Conservation (phyloP, 1,140 invertebrate genomes). For the Liolophura sinensis region DNA sequence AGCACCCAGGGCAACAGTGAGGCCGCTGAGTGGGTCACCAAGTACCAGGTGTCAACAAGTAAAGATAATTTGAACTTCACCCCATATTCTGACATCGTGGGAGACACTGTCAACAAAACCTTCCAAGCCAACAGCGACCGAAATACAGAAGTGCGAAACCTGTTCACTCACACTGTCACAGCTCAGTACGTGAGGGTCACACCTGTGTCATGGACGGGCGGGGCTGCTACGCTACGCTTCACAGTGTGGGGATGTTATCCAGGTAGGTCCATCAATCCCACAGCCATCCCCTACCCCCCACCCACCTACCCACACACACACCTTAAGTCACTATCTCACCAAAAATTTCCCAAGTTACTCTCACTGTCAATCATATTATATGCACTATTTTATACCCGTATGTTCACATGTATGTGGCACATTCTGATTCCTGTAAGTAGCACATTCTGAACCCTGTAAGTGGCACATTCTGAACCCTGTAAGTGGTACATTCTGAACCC, state of each 20-base stretch:
- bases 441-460: no score
- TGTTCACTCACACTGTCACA: slow-evolving; percentile 36
- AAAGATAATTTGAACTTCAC: slow-evolving; percentile 29
- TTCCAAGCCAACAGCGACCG: slow-evolving; percentile 36
- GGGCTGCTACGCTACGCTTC: slow-evolving; percentile 14
- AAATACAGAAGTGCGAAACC: slow-evolving; percentile 25
- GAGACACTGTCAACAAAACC: slow-evolving; percentile 13
- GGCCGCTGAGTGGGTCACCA: slow-evolving; percentile 68
- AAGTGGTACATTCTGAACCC: no score
- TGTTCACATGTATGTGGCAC: no score
- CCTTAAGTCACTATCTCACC: no score
- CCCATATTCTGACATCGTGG: slow-evolving; percentile 19
- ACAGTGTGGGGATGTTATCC: slow-evolving; percentile 25
- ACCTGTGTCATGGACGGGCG: slow-evolving; percentile 17
- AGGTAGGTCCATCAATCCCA: not conserved
- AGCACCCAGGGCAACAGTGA: slow-evolving; percentile 66
- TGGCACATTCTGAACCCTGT: no score
- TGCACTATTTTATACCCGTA: no score
- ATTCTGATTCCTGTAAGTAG: no score
- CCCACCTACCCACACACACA: no score
- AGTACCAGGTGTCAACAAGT: slow-evolving; percentile 66
- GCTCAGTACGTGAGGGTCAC: slow-evolving; percentile 34
- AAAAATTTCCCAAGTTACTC: no score
- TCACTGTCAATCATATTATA: no score
- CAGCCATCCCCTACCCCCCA: not conserved